A percentile compares a stretch with the other conserved stretches of the same genome.
phyloP scores from a whole-genome alignment of 2,888 invertebrate species.

The Cotesia congregata region DNA sequence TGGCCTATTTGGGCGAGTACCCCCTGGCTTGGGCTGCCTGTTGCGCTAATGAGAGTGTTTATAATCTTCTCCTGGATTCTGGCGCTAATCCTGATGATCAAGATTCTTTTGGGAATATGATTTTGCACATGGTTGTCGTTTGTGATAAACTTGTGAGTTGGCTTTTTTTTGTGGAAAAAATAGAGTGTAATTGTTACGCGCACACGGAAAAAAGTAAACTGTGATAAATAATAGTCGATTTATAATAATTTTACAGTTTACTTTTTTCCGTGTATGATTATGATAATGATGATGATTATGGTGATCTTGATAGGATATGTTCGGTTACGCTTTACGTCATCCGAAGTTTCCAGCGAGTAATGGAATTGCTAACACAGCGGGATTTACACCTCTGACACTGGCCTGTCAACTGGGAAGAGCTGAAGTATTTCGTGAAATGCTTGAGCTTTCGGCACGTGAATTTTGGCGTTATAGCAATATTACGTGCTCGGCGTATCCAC shows the following conservation, averaged over 20 bases:
- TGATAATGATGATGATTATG: slow-evolving; percentile 5
- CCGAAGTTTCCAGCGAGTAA: slow-evolving; percentile 94
- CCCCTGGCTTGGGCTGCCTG: slow-evolving; percentile 98
- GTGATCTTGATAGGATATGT: slow-evolving; percentile 85
- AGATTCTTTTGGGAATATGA: slow-evolving; percentile 98
- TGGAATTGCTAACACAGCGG: slow-evolving; percentile 89
- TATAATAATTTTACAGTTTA: neutral
- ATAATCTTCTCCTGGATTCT: slow-evolving; percentile 92
- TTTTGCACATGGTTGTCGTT: slow-evolving; percentile 99
- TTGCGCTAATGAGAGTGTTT: slow-evolving; percentile 96
- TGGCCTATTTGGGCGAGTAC: slow-evolving; percentile 97
- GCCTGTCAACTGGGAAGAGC: slow-evolving; percentile 97
- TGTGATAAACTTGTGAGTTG: slow-evolving; percentile 90
- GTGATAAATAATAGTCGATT: too few species aligned
- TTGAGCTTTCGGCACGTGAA: slow-evolving; percentile 94
- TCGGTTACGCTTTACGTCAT: slow-evolving; percentile 96
- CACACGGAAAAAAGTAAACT: neutral
- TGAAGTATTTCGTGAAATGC: slow-evolving; percentile 97
- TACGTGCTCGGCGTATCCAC: slow-evolving; percentile 96
- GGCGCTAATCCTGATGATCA: slow-evolving; percentile 96
- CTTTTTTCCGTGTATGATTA: neutral
- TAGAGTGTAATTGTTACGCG: too few species aligned
- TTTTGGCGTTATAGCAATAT: slow-evolving; percentile 99
- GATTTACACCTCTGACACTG: slow-evolving; percentile 94
- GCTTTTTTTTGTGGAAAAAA: neutral